Base-by-base conservation (phyloP, 2,113 vertebrate genomes). In the Cygnus atratus region DNA sequence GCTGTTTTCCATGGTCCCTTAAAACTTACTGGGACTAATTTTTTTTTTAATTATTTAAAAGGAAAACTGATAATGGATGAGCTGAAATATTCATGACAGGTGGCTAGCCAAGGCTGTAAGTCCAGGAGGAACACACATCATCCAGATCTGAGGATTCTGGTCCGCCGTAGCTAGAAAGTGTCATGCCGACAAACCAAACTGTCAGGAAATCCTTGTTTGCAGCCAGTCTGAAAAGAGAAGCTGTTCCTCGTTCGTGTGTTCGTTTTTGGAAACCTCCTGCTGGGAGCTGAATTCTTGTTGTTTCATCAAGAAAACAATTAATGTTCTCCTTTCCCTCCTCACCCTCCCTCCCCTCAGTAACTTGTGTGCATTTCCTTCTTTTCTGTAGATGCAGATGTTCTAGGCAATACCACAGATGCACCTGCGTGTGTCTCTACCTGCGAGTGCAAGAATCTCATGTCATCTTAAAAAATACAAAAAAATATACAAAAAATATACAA, bases 381-480 rank as follows among this genome's bases (percentile, higher is more conserved):
- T 96, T 97, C 97, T 91, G 97, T 98, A 98, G 98, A 97, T 97
- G 87, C 95, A 96, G 96, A 97, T 55, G 75, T 98, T 98, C 96
- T 98, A 98, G 98, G 98, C 98, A 98, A 98, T 98, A 98, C 96
- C 97, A 96, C 91, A 75, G 98, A 91, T 90, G 96, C 97, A 91
- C 87, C 83, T 62, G 91, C 80, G 50, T 79, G 97, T 97, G 92
- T 97, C 93, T 96, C 93, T 88, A 87, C 92, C 95, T 97, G 92
- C 88, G 92, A 97, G 97, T 97, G 96, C 97, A 73, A 97, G 97
- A 93, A 97, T 97, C 97, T 97, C 97, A 98, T 96, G 94, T 97
- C 98, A 98, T 98, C 98, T 93, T 98, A 84, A 98, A 98, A 98
- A 94, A 97, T 95, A 98, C 94, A 97, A 97, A 97, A 98, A 98